Evolutionary conservation across 2,797 vertebrate genomes (phyloP).

Genomic region (Dendrocincla fuliginosa): DNA sequence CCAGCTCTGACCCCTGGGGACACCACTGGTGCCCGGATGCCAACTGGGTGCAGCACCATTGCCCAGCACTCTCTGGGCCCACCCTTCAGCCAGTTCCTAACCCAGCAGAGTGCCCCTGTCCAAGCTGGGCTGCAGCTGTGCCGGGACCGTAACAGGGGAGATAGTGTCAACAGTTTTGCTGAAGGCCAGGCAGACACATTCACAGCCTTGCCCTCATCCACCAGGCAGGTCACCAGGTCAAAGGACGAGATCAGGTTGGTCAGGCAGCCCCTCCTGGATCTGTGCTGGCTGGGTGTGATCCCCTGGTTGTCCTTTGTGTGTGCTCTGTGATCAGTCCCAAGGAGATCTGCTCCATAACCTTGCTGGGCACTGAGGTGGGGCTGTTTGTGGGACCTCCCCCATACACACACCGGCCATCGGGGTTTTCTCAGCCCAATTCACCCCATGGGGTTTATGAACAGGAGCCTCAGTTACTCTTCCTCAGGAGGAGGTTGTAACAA

Average conservation of each 20-base stretch:
- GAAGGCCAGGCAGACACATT: neutral
- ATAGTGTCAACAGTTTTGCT: neutral
- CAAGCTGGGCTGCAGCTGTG: neutral
- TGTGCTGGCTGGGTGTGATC: neutral
- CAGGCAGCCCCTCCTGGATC: neutral
- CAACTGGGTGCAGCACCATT: neutral
- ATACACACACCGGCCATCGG: rapidly evolving
- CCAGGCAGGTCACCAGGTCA: neutral
- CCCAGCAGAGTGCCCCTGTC: neutral
- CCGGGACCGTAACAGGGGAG: neutral
- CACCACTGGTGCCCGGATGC: neutral
- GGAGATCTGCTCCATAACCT: neutral
- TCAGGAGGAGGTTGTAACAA: neutral
- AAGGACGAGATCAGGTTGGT: neutral
- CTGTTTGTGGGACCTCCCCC: neutral
- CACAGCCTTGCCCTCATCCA: neutral
- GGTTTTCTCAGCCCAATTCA: neutral
- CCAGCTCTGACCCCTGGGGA: neutral
- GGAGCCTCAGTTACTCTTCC: neutral
- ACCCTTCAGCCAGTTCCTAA: neutral
- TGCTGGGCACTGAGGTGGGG: neutral
- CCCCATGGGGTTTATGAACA: neutral
- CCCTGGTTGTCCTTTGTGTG: rapidly evolving
- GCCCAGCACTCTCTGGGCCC: neutral
- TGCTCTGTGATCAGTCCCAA: neutral